These are phyloP conservation scores for Oncopeltus fasciatus DNA, from an alignment of 1,140 invertebrate species.

Conservation along the genomic window DNA sequence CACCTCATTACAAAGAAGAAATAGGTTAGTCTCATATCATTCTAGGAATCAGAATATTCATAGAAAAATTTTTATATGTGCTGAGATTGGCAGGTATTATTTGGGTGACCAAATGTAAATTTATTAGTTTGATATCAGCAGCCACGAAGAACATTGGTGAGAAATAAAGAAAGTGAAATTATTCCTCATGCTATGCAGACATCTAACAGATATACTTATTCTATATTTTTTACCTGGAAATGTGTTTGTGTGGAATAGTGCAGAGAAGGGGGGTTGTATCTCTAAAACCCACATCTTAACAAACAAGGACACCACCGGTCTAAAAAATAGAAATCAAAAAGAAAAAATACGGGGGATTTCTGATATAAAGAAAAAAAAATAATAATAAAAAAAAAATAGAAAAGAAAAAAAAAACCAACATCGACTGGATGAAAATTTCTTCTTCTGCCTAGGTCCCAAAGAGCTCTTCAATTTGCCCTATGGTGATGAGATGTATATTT, in stretches of 20 bases:
- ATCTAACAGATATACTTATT: conserved; percentile 2
- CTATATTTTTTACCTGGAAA: conserved; percentile 5
- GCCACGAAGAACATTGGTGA: neutral
- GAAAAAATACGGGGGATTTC: conserved; percentile 12
- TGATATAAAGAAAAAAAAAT: conserved; percentile 7
- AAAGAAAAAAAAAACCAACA: neutral
- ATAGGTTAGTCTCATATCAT: too few relatives aligned
- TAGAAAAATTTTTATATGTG: too few relatives aligned
- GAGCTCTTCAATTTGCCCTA: neutral
- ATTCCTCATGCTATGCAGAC: conserved; percentile 4
- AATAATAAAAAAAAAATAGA: neutral
- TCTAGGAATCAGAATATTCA: too few relatives aligned
- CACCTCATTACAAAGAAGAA: too few relatives aligned
- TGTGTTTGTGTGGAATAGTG: conserved; percentile 5
- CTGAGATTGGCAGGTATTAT: too few relatives aligned
- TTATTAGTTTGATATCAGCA: neutral
- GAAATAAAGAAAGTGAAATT: neutral
- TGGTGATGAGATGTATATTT: too few relatives aligned
- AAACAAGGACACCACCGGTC: conserved; percentile 18
- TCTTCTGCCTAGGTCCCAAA: neutral
- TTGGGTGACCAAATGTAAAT: too few relatives aligned
- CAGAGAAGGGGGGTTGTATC: conserved; percentile 3
- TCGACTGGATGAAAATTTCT: neutral
- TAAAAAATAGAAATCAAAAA: conserved; percentile 18
- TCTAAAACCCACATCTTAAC: conserved; percentile 19